Base-by-base conservation (phyloP, 2,888 invertebrate species). In the Morpho helenor region DNA sequence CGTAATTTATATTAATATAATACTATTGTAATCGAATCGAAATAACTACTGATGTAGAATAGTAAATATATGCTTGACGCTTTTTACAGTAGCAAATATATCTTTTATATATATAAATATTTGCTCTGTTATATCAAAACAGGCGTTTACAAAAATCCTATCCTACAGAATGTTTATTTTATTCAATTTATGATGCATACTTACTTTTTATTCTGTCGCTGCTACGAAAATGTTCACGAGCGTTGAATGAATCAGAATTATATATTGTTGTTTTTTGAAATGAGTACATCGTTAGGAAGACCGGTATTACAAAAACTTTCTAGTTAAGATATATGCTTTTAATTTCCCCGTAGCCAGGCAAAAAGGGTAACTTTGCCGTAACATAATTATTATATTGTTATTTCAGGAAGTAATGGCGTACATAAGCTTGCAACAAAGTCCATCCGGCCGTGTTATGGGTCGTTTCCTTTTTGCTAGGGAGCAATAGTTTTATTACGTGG, bases 391-490 rank as follows among this genome's bases (percentile, higher is more conserved):
- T 51, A 52, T 43, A 48, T 56, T 61, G 65, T 73, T 69, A 68
- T 72, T 71, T 66, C 41, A 52, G 52, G 55, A 52, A 48, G 42
- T 42, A 48, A 54, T 42, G 31, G 40, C 54, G 23, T 22, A 42
- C 41, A 42, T 54, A 72, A 68, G 70, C 71, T 71, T 72, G 69
- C 75, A 74, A 78, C 67, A 62, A 65, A 59, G 67, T 66, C 68
- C 56, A 63, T 56, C 61, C 63, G 64, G 67, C 71, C 78, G 75
- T 73, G 77, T 79, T 82, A 84, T 77, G 76, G 75, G 77, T 62
- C 80, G 81, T 82, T 80, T 77, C 52, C 52, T 31, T 31, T 31
- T 31, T 31, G 31, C 31, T 5, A 31, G 31, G 31, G 31, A 31
- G 31, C 31, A 31, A 31, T 31, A 31, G 31, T 31, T 31, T 31